phyloP scores from a whole-genome alignment of 2,888 invertebrate genomes.

The Sinopyrophorus schimmeli region DNA sequence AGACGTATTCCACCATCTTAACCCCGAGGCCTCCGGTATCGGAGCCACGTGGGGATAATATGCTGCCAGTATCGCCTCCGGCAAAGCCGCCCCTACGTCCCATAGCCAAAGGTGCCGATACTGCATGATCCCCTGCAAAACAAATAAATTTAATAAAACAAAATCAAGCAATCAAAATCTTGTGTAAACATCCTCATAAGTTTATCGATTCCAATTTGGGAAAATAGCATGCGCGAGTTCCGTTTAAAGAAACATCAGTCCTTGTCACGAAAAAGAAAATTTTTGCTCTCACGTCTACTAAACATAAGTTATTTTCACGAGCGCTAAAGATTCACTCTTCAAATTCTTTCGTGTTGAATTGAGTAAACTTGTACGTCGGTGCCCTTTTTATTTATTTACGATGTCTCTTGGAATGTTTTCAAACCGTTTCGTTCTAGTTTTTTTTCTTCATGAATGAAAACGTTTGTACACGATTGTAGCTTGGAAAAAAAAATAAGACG shows the following conservation, averaged over 20 bases:
- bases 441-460: no score
- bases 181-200: background rate
- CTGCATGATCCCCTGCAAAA: slow-evolving; percentile 64
- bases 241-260: slow-evolving; percentile 10
- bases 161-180: background rate
- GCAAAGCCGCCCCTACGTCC: slow-evolving; percentile 70
- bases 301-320: slow-evolving; percentile 1
- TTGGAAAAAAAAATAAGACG: no score
- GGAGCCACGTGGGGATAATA: slow-evolving; percentile 72
- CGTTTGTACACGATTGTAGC: no score
- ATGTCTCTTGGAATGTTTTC: no score
- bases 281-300: background rate
- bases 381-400: no score
- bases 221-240: slow-evolving; percentile 12
- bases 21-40: slow-evolving; percentile 93
- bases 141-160: background rate
- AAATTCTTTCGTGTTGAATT: no score
- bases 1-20: slow-evolving; percentile 98
- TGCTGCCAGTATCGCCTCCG: slow-evolving; percentile 60
- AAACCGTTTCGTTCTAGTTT: no score
- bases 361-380: no score
- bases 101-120: slow-evolving; percentile 75
- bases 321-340: background rate
- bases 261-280: slow-evolving; percentile 3
- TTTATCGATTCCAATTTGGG: slow-evolving; percentile 13